These are phyloP conservation scores for Schizaphis graminum DNA, from an alignment of 2,888 invertebrate genomes.

Conservation along the genomic window DNA sequence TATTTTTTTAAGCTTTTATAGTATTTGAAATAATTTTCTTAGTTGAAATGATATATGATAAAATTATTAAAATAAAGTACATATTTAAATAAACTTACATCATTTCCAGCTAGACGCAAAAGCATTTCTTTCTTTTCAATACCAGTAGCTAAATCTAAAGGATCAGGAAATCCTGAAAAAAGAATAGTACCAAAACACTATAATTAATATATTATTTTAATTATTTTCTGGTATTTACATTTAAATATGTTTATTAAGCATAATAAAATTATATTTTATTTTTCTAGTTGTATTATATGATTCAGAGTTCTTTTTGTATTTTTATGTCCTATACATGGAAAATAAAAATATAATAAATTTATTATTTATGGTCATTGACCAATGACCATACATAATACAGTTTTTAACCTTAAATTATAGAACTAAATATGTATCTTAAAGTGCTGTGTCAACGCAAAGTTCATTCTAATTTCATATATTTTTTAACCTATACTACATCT, in stretches of 20 bases:
- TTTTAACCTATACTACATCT: background rate
- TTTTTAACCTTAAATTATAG: background rate
- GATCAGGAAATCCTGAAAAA: conserved; percentile 79
- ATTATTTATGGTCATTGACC: background rate
- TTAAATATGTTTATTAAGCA: background rate
- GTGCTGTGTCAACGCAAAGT: background rate
- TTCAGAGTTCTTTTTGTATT: background rate
- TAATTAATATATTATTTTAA: background rate
- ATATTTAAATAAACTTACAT: conserved; percentile 72
- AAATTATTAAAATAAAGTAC: background rate
- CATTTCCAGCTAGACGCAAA: conserved; percentile 88
- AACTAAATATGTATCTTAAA: background rate
- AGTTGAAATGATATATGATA: background rate
- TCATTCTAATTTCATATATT: background rate
- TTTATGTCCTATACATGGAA: background rate
- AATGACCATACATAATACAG: background rate
- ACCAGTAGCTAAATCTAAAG: conserved; percentile 93
- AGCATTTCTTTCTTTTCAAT: conserved; percentile 91
- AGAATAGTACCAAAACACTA: background rate
- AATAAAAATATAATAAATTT: background rate
- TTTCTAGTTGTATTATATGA: background rate
- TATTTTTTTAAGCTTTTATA: background rate
- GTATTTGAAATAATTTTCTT: background rate
- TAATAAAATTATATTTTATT: background rate
- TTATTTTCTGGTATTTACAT: background rate